Percentiles rank a stretch among this genome's conserved stretches.
Conservation (phyloP, 2,113 vertebrate genomes). For the Sinocyclocheilus grahami region DNA sequence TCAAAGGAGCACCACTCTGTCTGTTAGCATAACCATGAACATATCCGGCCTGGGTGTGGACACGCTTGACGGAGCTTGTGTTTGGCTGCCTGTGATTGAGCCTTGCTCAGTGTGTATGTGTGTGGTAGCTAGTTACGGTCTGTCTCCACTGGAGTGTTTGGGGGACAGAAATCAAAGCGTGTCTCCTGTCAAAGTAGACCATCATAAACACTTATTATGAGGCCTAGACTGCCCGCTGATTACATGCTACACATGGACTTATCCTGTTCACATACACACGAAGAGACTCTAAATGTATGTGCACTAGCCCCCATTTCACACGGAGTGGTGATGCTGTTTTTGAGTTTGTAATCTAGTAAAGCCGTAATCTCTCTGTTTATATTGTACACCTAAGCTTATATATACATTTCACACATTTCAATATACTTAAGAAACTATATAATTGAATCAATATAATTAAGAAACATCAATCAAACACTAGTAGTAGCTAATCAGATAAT, state of each 20-base stretch:
- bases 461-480: background rate
- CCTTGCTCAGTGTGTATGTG: background rate
- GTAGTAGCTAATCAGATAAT: background rate
- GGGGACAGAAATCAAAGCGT: background rate
- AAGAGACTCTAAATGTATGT: background rate
- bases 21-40: slow-evolving; percentile 31
- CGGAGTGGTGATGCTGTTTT: background rate
- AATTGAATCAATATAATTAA: background rate
- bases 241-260: slow-evolving; percentile 19
- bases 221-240: slow-evolving; percentile 25
- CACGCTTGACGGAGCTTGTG: slow-evolving; percentile 27
- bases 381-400: background rate
- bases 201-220: slow-evolving; percentile 29
- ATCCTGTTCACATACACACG: background rate
- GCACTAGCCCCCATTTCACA: background rate
- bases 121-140: slow-evolving; percentile 26
- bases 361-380: background rate
- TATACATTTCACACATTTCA: background rate
- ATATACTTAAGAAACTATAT: background rate
- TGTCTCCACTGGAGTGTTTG: slow-evolving; percentile 37
- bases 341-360: background rate
- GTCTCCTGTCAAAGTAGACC: slow-evolving; percentile 25
- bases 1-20: slow-evolving; percentile 35
- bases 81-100: slow-evolving; percentile 13
- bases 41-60: slow-evolving; percentile 33